Evolutionary conservation across 2,888 invertebrate species (phyloP).

Genomic region (Patella ulyssiponensis): DNA sequence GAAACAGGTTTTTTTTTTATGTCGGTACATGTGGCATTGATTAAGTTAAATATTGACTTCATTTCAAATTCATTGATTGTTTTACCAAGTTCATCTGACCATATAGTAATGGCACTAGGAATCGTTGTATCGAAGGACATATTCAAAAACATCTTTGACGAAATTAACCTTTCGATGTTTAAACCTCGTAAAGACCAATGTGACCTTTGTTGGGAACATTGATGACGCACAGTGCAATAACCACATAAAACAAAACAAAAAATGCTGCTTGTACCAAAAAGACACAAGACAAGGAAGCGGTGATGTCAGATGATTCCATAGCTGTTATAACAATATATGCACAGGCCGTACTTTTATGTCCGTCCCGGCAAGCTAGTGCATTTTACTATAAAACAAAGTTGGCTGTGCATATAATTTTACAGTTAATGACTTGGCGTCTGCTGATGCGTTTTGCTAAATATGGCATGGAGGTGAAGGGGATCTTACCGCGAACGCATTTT

Average conservation of each 20-base stretch:
- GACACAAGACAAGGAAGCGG: too few relatives aligned
- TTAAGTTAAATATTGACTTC: too few relatives aligned
- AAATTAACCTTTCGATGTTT: conserved; percentile 17
- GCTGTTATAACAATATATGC: not conserved
- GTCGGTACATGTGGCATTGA: too few relatives aligned
- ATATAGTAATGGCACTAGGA: too few relatives aligned
- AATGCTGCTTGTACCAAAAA: too few relatives aligned
- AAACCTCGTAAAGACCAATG: conserved; percentile 27
- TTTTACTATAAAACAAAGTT: conserved; percentile 13
- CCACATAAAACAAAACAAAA: too few relatives aligned
- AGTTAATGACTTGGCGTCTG: conserved; percentile 4
- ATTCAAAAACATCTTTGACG: not conserved
- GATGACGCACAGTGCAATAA: not conserved
- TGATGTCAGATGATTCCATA: not conserved
- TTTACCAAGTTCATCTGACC: too few relatives aligned
- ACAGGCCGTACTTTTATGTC: conserved; percentile 8
- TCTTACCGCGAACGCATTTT: not conserved
- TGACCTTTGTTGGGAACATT: conserved; percentile 10
- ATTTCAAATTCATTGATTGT: too few relatives aligned
- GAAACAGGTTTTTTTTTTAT: too few relatives aligned
- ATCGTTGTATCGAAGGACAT: too few relatives aligned
- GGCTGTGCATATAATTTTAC: conserved; percentile 12
- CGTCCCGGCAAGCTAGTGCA: conserved; percentile 8
- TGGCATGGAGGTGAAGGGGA: conserved; percentile 13
- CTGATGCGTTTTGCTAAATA: not conserved